Base-by-base conservation (phyloP, 1,140 invertebrate genomes). In the Drosophila sp. region DNA sequence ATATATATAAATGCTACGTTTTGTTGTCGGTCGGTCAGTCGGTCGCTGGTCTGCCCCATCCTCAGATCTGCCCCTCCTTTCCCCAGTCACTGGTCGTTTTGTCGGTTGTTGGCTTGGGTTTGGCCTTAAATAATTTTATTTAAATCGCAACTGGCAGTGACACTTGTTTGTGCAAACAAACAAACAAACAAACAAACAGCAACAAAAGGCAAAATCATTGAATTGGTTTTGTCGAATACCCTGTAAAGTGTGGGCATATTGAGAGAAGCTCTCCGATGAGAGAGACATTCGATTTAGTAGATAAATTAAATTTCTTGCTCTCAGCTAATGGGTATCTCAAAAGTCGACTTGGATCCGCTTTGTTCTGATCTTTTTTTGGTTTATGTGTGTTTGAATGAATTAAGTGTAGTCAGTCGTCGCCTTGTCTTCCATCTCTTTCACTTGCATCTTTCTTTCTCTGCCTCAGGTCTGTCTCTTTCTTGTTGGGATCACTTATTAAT, bases 101-200 rank as follows among this genome's bases (percentile, higher is more conserved):
- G 44, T 60, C 57, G 33, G 60, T 74, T 44, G 66, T 61, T 79
- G 64, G 70, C 76, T 62, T 47, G 44, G 44, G 44, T 7, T 50
- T 50, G 44, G 72, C 66, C 66, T 82, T 80, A 76, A 83, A 83
- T 76, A 76, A 76, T 80, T 80, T 70, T 76, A 73, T 89, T 89
- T 84, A 72, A 84, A 83, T 79, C 77, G 76, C 76, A 83, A 74
- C 80, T 70, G 77, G 72, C 80, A 85, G 66, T 71, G 80, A 83
- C 82, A 86, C 81, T 84, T 84, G 81, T 84, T 84, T 84, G 76
- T 62, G 75, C 76, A 69, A 74, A 79, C 78, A 76, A 55, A 30
- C 77, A 79, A 78, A 41, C 67, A 73, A 79, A 76, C 58, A 83
- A 79, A 75, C 56, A 75, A 33, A 76, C 64, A 44, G 2, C 23